These are phyloP conservation scores for Plebejus anna DNA, from an alignment of 2,888 invertebrate species.

Conservation along the genomic window DNA sequence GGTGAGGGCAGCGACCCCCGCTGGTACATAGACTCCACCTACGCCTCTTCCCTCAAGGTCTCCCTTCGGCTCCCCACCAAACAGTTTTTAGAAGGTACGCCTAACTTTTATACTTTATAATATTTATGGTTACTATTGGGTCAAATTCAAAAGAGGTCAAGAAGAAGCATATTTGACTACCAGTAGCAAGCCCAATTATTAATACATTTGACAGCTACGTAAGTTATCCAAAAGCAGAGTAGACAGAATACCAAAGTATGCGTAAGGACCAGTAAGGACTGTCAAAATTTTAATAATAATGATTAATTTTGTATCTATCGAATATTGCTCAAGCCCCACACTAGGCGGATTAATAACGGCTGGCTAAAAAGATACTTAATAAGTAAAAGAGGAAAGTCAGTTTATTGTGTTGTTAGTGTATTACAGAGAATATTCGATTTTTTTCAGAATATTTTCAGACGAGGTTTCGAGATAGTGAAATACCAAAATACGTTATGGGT, in stretches of 20 bases:
- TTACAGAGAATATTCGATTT: not conserved
- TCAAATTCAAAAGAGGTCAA: not conserved
- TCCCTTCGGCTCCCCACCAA: constrained; percentile 70
- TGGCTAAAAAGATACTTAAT: too few relatives aligned
- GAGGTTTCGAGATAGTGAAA: constrained; percentile 55
- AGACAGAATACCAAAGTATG: too few relatives aligned
- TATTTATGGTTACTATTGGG: not conserved
- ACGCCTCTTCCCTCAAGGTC: constrained; percentile 73
- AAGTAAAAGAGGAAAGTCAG: not conserved
- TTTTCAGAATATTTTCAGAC: constrained; percentile 65
- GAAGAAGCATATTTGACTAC: too few relatives aligned
- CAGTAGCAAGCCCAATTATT: too few relatives aligned
- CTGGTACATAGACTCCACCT: constrained; percentile 75
- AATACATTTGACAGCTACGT: not conserved
- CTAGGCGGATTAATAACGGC: too few relatives aligned
- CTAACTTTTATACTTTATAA: not conserved
- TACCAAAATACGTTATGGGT: constrained; percentile 65
- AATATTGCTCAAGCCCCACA: not conserved
- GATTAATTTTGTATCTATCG: not conserved
- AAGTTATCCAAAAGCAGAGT: not conserved
- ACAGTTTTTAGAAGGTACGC: constrained; percentile 71
- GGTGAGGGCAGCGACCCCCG: constrained; percentile 67
- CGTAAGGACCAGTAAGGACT: too few relatives aligned
- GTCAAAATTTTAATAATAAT: not conserved
- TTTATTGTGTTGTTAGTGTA: not conserved